These are phyloP conservation scores for Drosophila pseudotalamancana DNA, from an alignment of 2,888 invertebrate genomes.

Conservation along the genomic window DNA sequence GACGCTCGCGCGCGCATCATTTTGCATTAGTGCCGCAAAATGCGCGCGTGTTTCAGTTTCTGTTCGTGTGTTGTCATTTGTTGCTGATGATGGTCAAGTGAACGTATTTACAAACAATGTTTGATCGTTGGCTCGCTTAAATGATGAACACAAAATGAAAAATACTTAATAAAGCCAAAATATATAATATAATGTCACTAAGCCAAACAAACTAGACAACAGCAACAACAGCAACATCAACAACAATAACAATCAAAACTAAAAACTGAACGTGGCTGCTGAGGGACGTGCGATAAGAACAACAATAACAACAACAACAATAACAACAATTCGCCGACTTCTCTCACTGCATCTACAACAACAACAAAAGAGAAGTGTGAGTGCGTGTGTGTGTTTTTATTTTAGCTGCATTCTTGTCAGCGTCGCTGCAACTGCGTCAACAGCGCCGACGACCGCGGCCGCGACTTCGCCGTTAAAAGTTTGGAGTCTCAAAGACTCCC, in stretches of 20 bases:
- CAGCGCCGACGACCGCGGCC: conserved; percentile 4
- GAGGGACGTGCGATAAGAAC: conserved; percentile 69
- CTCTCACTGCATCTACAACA: conserved; percentile 16
- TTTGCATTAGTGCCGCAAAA: conserved; percentile 55
- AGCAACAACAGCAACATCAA: conserved; percentile 4
- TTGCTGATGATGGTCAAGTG: conserved; percentile 39
- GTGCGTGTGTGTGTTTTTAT: conserved; percentile 29
- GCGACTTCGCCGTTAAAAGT: conserved; percentile 22
- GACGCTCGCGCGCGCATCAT: conserved; percentile 54
- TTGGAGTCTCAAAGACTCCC: conserved; percentile 29
- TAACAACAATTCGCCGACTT: conserved; percentile 35
- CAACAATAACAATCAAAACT: conserved; percentile 26
- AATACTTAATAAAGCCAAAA: conserved; percentile 9
- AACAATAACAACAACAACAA: conserved; percentile 40
- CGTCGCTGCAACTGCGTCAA: conserved; percentile 35
- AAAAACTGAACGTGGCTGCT: conserved; percentile 49
- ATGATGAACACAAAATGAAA: conserved; percentile 18
- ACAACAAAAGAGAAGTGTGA: conserved; percentile 31
- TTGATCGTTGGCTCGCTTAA: conserved; percentile 17
- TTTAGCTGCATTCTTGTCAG: conserved; percentile 47
- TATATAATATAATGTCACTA: conserved; percentile 17
- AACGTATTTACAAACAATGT: conserved; percentile 28
- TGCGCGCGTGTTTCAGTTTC: conserved; percentile 59
- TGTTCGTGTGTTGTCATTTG: conserved; percentile 44
- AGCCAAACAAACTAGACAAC: conserved; percentile 25